Evolutionary conservation across 2,797 vertebrate species (phyloP).

Genomic region (Spea hammondii): DNA sequence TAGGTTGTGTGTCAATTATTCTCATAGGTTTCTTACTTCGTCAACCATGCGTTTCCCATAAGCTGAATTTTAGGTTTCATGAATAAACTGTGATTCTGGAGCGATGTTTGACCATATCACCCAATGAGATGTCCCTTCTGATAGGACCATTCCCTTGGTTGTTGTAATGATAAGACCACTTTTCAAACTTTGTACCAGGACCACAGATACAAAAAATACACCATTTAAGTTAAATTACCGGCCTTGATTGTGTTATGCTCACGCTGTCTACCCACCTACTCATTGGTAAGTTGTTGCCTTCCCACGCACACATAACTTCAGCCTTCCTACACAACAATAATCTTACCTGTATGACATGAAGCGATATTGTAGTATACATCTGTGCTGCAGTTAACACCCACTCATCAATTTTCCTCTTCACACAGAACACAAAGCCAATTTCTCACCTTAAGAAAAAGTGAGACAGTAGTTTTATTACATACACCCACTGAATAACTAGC

Average conservation of each 20-base stretch:
- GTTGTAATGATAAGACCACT: too few species aligned
- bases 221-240: too few species aligned
- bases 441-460: slow-evolving; percentile 1
- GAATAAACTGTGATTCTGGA: too few species aligned
- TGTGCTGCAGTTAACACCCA: slow-evolving; percentile 19
- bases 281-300: slow-evolving; percentile 20
- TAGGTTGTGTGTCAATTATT: too few species aligned
- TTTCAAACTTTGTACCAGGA: too few species aligned
- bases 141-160: too few species aligned
- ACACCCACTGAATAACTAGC: slow-evolving; percentile 2
- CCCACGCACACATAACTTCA: slow-evolving; percentile 19
- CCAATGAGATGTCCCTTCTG: too few species aligned
- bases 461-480: slow-evolving; percentile 3
- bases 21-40: too few species aligned
- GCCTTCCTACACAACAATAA: slow-evolving; percentile 46
- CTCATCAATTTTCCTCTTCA: slow-evolving; percentile 24
- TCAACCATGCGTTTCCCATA: too few species aligned
- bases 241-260: neutral
- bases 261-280: slow-evolving; percentile 15
- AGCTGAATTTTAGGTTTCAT: too few species aligned
- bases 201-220: too few species aligned
- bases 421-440: slow-evolving; percentile 2
- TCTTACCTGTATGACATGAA: slow-evolving; percentile 16
- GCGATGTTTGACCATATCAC: too few species aligned
- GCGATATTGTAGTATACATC: slow-evolving; percentile 10